These are phyloP conservation scores for Odontomyia ornata DNA, from an alignment of 2,888 invertebrate species.

Conservation along the genomic window DNA sequence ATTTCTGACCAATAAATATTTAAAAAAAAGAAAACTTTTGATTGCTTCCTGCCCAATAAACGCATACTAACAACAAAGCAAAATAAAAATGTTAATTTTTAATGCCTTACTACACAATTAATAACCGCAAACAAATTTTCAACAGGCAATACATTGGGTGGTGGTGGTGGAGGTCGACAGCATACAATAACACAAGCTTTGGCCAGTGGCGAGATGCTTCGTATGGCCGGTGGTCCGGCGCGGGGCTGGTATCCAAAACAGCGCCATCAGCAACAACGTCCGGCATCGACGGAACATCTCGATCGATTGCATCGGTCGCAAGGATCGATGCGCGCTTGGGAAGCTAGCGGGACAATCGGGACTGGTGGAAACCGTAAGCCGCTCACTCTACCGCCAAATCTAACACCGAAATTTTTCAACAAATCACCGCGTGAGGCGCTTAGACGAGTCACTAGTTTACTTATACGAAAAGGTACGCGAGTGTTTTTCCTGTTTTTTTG, in stretches of 20 bases:
- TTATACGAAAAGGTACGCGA: constrained; percentile 81
- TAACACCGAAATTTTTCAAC: constrained; percentile 90
- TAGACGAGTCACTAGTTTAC: constrained; percentile 86
- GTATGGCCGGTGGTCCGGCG: constrained; percentile 82
- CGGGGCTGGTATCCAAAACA: constrained; percentile 86
- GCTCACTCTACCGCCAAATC: constrained; percentile 85
- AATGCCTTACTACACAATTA: background rate
- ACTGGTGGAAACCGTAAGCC: constrained; percentile 74
- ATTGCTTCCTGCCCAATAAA: no score
- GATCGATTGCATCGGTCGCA: constrained; percentile 70
- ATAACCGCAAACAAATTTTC: constrained; percentile 56
- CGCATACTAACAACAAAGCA: no score
- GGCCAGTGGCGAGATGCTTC: constrained; percentile 81
- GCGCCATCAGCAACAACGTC: constrained; percentile 74
- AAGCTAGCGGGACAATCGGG: constrained; percentile 60
- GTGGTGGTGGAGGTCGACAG: constrained; percentile 67
- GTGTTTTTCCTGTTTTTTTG: constrained; percentile 27
- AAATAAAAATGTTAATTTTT: no score
- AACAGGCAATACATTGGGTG: constrained; percentile 68
- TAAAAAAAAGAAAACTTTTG: no score
- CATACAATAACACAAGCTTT: constrained; percentile 67
- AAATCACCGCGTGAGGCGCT: constrained; percentile 87
- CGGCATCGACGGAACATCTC: constrained; percentile 85
- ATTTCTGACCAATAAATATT: no score
- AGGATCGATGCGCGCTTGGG: constrained; percentile 66